These are phyloP conservation scores for Temnothorax nylanderi DNA, from an alignment of 1,140 invertebrate species.

Conservation along the genomic window DNA sequence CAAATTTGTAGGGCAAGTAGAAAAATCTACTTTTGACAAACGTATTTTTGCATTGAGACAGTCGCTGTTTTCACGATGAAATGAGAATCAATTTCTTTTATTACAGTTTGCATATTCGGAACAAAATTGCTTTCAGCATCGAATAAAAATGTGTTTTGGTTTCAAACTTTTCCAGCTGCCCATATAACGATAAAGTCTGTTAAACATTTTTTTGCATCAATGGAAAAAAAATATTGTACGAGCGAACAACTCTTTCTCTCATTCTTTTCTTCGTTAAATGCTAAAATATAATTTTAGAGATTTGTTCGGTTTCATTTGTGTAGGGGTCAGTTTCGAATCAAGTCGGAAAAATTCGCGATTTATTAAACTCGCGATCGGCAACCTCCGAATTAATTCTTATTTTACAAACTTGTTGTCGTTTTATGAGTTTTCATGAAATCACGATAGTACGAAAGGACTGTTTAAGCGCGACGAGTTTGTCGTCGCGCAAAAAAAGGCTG, in stretches of 20 bases:
- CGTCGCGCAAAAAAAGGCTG: neutral
- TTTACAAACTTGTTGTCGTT: neutral
- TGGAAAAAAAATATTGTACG: neutral
- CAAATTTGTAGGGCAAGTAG: neutral
- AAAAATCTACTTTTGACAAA: neutral
- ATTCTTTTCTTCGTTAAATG: neutral
- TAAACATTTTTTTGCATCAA: neutral
- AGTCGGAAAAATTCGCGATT: neutral
- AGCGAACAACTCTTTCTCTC: neutral
- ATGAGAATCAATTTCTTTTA: neutral
- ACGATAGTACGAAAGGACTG: neutral
- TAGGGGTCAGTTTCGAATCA: conserved; percentile 34
- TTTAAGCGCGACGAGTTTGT: neutral
- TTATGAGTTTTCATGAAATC: conserved; percentile 41
- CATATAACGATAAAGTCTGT: neutral
- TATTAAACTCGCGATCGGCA: conserved; percentile 49
- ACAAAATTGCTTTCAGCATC: neutral
- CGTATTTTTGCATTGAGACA: neutral
- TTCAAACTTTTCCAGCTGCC: neutral
- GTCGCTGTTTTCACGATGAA: neutral
- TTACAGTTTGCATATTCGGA: neutral
- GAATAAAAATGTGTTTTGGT: neutral
- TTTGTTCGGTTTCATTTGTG: conserved; percentile 6
- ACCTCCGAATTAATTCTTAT: neutral
- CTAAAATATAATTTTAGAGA: neutral